Conservation (phyloP, 2,113 vertebrate species). For the Coptodon bakossiorum region DNA sequence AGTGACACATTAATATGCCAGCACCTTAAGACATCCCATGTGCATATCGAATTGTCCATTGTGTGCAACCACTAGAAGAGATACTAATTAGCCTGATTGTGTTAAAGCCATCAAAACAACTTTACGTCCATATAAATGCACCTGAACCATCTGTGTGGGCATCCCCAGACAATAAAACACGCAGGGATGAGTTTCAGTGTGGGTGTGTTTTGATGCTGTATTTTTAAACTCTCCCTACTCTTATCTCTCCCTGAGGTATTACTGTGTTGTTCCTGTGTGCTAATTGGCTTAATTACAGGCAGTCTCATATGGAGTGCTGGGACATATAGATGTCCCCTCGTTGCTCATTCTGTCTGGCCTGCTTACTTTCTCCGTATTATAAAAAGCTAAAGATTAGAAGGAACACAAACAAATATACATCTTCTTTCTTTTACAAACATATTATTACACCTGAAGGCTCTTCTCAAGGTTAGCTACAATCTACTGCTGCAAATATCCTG, state of each 20-base stretch:
- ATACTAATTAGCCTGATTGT: constrained; percentile 24
- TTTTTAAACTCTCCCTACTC: constrained; percentile 5
- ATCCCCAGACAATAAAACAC: constrained; percentile 8
- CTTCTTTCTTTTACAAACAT: background rate
- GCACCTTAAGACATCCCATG: background rate
- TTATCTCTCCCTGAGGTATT: constrained; percentile 5
- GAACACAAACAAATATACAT: background rate
- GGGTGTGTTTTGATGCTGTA: constrained; percentile 14
- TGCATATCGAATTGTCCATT: background rate
- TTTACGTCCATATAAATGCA: background rate
- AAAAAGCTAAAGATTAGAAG: background rate
- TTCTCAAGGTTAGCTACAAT: background rate
- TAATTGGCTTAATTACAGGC: constrained; percentile 53
- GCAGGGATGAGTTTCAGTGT: background rate
- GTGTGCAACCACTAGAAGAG: background rate
- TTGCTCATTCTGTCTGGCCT: background rate
- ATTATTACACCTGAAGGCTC: background rate
- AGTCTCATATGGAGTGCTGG: background rate
- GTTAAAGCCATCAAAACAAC: constrained; percentile 3
- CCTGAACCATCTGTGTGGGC: constrained; percentile 32
- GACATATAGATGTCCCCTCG: constrained; percentile 5
- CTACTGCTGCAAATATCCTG: background rate
- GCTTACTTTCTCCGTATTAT: background rate
- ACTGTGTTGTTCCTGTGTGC: constrained; percentile 11
- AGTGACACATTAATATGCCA: background rate